Percentiles rank a stretch among this genome's conserved stretches.
Evolutionary conservation across 1,140 invertebrate genomes (phyloP).

Genomic region (Maconellicoccus hirsutus): DNA sequence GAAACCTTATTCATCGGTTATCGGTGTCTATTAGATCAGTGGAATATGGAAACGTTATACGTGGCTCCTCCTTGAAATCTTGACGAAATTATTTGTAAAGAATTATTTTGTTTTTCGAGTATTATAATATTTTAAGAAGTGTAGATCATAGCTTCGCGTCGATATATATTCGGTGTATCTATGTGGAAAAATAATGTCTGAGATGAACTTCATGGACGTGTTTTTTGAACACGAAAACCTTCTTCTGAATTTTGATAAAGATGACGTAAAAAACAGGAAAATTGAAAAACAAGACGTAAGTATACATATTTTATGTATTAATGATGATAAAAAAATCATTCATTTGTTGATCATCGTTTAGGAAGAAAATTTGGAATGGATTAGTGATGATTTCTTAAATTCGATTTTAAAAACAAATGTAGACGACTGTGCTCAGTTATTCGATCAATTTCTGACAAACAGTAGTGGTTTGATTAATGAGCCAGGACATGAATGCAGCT

Average conservation of each 20-base stretch:
- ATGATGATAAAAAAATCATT: background rate
- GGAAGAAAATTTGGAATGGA: background rate
- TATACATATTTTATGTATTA: background rate
- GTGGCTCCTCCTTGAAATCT: background rate
- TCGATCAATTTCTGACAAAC: background rate
- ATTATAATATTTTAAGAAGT: background rate
- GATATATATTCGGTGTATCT: background rate
- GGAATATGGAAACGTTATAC: background rate
- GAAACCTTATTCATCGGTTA: background rate
- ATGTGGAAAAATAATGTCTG: background rate
- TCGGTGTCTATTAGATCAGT: background rate
- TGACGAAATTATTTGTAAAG: background rate
- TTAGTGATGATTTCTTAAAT: background rate
- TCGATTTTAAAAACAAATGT: background rate
- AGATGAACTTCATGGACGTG: background rate
- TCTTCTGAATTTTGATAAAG: background rate
- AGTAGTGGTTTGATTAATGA: background rate
- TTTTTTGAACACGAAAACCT: background rate
- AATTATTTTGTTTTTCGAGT: background rate
- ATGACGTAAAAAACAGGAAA: background rate
- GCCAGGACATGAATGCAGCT: background rate
- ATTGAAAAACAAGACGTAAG: slow-evolving; percentile 6
- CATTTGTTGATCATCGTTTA: background rate
- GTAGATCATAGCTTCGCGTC: background rate
- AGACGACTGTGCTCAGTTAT: background rate